Base-by-base conservation (phyloP, 2,888 invertebrate species). In the Yponomeuta plumbellus region DNA sequence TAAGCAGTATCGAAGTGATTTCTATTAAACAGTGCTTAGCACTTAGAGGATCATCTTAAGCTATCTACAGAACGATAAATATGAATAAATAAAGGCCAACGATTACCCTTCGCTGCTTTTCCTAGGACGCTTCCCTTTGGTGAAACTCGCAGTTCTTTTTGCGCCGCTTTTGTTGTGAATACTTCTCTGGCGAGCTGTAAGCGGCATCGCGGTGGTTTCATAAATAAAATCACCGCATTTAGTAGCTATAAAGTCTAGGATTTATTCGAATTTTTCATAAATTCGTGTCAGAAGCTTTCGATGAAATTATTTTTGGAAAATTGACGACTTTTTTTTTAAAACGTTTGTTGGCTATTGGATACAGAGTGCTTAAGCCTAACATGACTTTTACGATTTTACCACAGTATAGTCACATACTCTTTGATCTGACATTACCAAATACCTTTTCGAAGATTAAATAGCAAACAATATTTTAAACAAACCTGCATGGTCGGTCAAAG, bases 141-240 rank as follows among this genome's bases (percentile, higher is more conserved):
- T 85, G 68, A 89, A 83, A 78, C 86, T 89, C 67, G 79, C 70
- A 23, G 82, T 71, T 72, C 86, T 80, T 83, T 88, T 91, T 57
- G 84, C 78, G 64, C 83, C 86, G 80, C 86, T 89, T 79, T 88
- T 90, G 73, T 83, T 86, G 70, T 88, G 85, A 71, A 89, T 86
- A 77, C 86, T 89, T 69, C 90, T 75, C 76, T 90, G 90, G 68
- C 90, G 81, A 44, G 84, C 87, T 69, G 89, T 89, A 63, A 90
- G 72, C 64, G 90, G 86, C 90, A 90, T 91, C 74, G 70, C n/a
- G 44, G 13, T 5, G 44, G 13, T 13, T 13, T 52, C 13, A 17
- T 52, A 2, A 52, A 52, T 17, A 17, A 52, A 52, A 17, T 52
- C 13, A 52, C 13, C 44, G 17, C 13, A 13, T 52, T 52, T 44